Evolutionary conservation across 2,113 vertebrate species (phyloP).

Genomic region (Chloropsis cyanopogon): DNA sequence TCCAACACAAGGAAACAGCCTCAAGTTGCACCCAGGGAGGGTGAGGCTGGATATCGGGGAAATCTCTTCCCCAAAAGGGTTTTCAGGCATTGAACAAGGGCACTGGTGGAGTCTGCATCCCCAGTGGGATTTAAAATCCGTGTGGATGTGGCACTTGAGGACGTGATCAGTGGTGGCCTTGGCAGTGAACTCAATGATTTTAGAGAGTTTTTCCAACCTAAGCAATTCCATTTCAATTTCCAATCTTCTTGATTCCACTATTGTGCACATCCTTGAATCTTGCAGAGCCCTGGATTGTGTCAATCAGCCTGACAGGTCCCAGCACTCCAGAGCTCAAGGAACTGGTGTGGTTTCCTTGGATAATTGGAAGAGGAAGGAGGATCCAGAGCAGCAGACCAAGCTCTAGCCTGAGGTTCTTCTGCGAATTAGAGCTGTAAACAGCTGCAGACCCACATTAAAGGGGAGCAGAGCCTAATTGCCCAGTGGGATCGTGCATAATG

Average conservation of each 20-base stretch:
- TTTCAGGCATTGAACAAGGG: not conserved
- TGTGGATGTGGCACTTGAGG: not conserved
- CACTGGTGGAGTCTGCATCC: not conserved
- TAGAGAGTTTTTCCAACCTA: not conserved
- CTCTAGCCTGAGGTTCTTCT: not conserved
- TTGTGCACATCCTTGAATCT: not conserved
- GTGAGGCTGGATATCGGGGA: rapidly evolving
- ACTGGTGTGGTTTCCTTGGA: not conserved
- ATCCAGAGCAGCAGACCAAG: not conserved
- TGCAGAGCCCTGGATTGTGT: not conserved
- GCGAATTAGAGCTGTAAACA: not conserved
- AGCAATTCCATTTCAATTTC: not conserved
- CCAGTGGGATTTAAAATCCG: not conserved
- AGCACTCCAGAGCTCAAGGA: not conserved
- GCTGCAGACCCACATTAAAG: not conserved
- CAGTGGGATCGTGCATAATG: not conserved
- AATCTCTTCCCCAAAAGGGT: not conserved
- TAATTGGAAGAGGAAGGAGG: not conserved
- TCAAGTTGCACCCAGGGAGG: not conserved
- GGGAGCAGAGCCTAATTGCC: not conserved
- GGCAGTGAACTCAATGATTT: not conserved
- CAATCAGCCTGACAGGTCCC: not conserved
- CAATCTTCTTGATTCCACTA: not conserved
- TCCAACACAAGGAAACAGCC: rapidly evolving
- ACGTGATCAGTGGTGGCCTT: not conserved